Percentiles rank a stretch among this genome's conserved stretches.
phyloP scores from a whole-genome alignment of 2,888 invertebrate species.

The Cantharis nigra region DNA sequence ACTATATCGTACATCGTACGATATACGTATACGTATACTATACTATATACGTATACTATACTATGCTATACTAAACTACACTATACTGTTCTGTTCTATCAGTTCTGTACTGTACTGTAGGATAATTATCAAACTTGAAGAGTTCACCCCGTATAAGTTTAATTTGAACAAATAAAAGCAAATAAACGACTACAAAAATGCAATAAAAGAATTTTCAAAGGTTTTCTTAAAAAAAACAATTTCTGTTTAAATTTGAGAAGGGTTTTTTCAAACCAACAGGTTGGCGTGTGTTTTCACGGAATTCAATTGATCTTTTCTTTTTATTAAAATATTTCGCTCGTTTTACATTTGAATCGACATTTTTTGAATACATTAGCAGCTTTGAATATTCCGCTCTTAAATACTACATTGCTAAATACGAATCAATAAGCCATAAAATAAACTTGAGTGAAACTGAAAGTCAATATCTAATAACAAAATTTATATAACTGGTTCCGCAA shows the following conservation, averaged over 20 bases:
- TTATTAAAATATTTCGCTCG: neutral
- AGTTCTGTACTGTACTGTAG: too few relatives aligned
- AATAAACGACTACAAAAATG: neutral
- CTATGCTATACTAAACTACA: too few relatives aligned
- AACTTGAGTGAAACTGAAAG: neutral
- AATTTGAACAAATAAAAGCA: neutral
- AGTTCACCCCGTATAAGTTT: neutral
- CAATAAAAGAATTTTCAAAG: neutral
- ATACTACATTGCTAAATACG: neutral
- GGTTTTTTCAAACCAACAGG: neutral
- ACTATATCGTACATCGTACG: too few relatives aligned
- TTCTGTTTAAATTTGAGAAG: neutral
- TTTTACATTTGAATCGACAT: neutral
- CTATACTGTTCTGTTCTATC: too few relatives aligned
- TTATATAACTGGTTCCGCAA: neutral
- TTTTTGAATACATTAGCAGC: neutral
- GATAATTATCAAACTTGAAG: neutral
- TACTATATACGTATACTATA: too few relatives aligned
- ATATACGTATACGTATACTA: too few relatives aligned
- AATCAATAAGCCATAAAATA: neutral
- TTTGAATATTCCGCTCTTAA: neutral
- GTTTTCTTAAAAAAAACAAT: neutral
- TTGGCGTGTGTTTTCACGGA: neutral
- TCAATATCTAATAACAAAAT: neutral
- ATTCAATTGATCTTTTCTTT: neutral